Conservation (phyloP, 1,140 invertebrate genomes). For the Ooceraea biroi region DNA sequence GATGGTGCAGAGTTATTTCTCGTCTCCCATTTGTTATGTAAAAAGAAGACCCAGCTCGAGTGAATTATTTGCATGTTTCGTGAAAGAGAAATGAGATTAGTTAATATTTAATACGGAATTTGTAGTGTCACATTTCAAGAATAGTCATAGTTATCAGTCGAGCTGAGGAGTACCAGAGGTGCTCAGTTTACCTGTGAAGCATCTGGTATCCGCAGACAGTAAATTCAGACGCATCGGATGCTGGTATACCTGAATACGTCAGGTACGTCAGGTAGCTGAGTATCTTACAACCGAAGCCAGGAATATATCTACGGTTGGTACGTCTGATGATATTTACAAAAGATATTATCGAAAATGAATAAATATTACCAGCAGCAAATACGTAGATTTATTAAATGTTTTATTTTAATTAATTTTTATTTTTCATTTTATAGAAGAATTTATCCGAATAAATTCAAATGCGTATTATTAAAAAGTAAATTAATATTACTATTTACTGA, state of each 20-base stretch:
- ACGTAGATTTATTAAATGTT: not conserved
- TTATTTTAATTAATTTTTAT: not conserved
- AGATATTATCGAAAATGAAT: not conserved
- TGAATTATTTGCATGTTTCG: not conserved
- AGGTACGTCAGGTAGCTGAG: too few relatives aligned
- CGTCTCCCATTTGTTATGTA: not conserved
- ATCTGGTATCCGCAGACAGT: not conserved
- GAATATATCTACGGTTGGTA: slow-evolving; percentile 37
- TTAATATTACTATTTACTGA: too few relatives aligned
- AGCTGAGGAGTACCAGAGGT: too few relatives aligned
- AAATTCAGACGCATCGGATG: not conserved
- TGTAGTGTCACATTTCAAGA: too few relatives aligned
- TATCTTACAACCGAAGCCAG: not conserved
- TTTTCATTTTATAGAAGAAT: slow-evolving; percentile 9
- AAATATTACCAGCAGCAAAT: not conserved
- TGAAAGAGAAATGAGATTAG: not conserved
- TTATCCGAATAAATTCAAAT: too few relatives aligned
- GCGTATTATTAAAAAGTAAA: too few relatives aligned
- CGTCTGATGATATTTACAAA: not conserved
- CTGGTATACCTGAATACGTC: not conserved
- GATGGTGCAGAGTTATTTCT: not conserved
- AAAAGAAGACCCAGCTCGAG: not conserved
- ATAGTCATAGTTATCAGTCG: too few relatives aligned
- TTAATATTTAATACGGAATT: too few relatives aligned
- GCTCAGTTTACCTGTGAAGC: too few relatives aligned